Evolutionary conservation across 1,140 invertebrate genomes (phyloP).

Genomic region (Tyrophagus putrescentiae): DNA sequence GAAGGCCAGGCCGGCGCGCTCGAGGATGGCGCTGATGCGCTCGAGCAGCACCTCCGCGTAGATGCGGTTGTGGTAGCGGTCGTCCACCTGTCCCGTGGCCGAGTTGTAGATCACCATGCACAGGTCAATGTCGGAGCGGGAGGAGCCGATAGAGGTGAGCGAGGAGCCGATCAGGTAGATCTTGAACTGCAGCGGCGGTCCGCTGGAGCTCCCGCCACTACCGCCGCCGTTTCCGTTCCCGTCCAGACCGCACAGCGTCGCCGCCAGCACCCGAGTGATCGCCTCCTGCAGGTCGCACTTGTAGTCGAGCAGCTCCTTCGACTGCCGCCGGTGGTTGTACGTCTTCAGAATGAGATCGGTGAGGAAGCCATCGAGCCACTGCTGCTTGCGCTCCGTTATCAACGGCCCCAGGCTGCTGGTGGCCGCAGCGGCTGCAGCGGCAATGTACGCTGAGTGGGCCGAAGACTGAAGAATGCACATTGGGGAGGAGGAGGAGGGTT

Average conservation of each 20-base stretch:
- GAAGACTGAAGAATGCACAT: no score
- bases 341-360: not conserved
- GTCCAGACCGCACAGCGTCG: no score
- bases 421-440: not conserved
- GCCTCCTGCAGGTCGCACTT: not conserved
- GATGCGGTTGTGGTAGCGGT: slow-evolving; percentile 33
- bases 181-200: slow-evolving; percentile 8
- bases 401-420: no score
- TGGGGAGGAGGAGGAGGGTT: not conserved
- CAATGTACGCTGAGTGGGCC: not conserved
- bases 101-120: slow-evolving; percentile 64
- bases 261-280: not conserved
- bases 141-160: slow-evolving; percentile 84
- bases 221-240: not conserved
- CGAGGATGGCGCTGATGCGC: not conserved
- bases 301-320: slow-evolving; percentile 5
- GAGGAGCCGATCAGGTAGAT: slow-evolving; percentile 90
- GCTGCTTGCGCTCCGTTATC: not conserved
- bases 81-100: slow-evolving; percentile 43
- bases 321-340: not conserved
- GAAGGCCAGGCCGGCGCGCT: not conserved
- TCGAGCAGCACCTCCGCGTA: slow-evolving; percentile 3
- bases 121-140: slow-evolving; percentile 85
- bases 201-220: no score
- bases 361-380: slow-evolving; percentile 1